These are phyloP conservation scores for Campopleginae sp. DNA, from an alignment of 2,888 invertebrate genomes.

Conservation along the genomic window DNA sequence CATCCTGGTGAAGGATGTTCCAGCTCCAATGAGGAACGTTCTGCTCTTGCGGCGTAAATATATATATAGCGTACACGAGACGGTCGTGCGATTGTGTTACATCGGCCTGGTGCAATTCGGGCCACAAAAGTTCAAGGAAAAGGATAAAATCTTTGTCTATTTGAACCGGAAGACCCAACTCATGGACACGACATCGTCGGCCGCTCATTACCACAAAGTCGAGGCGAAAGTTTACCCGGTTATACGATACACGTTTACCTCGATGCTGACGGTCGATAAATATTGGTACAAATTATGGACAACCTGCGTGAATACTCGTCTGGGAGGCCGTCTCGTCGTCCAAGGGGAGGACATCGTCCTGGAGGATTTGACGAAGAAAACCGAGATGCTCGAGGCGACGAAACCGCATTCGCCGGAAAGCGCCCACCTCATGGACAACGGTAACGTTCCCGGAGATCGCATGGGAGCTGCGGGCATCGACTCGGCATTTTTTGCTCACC, in stretches of 20 bases:
- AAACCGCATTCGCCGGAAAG: slow-evolving; percentile 84
- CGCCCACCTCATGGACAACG: slow-evolving; percentile 85
- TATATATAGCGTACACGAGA: slow-evolving; percentile 86
- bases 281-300: slow-evolving; percentile 90
- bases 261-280: slow-evolving; percentile 85
- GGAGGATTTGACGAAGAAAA: slow-evolving; percentile 85
- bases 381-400: slow-evolving; percentile 84
- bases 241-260: slow-evolving; percentile 86
- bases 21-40: slow-evolving; percentile 85
- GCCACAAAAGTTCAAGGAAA: slow-evolving; percentile 88
- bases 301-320: slow-evolving; percentile 88
- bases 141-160: slow-evolving; percentile 89
- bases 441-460: slow-evolving; percentile 89
- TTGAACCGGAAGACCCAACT: slow-evolving; percentile 87
- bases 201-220: slow-evolving; percentile 87
- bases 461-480: slow-evolving; percentile 91
- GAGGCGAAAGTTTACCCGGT: slow-evolving; percentile 86
- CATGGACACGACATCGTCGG: slow-evolving; percentile 88
- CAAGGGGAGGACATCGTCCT: slow-evolving; percentile 84
- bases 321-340: slow-evolving; percentile 85
- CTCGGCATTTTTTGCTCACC: slow-evolving; percentile 88
- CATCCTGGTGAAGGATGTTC: slow-evolving; percentile 87
- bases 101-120: slow-evolving; percentile 90
- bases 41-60: slow-evolving; percentile 87
- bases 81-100: slow-evolving; percentile 87